A percentile compares a stretch with the other conserved stretches of the same genome.
Conservation (phyloP, 2,113 vertebrate genomes). For the Hassar affinis region DNA sequence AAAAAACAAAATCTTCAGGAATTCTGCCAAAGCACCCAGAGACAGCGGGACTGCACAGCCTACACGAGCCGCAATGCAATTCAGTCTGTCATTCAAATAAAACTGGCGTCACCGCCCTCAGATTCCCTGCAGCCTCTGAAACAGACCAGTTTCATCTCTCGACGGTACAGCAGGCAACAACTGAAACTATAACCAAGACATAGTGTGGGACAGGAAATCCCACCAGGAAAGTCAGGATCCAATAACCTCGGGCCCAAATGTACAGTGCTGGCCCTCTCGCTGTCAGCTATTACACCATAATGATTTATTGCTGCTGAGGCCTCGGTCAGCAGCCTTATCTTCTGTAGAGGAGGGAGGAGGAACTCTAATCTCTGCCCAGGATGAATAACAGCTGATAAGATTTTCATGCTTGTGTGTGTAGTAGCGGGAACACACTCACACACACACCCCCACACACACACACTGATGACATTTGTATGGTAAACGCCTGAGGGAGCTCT, state of each 20-base stretch:
- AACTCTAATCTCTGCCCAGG: conserved; percentile 44
- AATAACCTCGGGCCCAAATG: conserved; percentile 36
- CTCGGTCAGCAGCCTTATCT: conserved; percentile 47
- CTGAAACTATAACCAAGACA: conserved; percentile 27
- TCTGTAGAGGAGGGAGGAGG: conserved; percentile 32
- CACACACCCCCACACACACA: conserved; percentile 1
- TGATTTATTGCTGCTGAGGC: conserved; percentile 49
- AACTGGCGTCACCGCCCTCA: conserved; percentile 3
- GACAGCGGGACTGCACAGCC: not conserved
- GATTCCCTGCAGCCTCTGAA: not conserved
- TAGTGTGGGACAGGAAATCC: conserved; percentile 43
- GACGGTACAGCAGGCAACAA: not conserved
- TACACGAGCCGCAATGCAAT: not conserved
- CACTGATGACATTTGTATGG: conserved; percentile 29
- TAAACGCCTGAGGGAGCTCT: conserved; percentile 18
- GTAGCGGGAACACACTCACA: conserved; percentile 34
- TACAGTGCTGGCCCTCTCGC: conserved; percentile 25
- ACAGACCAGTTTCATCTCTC: not conserved
- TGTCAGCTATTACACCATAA: conserved; percentile 42
- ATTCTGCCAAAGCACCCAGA: not conserved
- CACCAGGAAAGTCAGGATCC: conserved; percentile 34
- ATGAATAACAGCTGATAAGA: conserved; percentile 54
- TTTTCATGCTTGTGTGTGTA: conserved; percentile 33
- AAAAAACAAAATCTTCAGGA: conserved; percentile 16
- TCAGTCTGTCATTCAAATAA: conserved; percentile 3